A percentile compares a stretch with the other conserved stretches of the same genome.
phyloP scores from a whole-genome alignment of 1,140 invertebrate species.

The Oscheius sp. region DNA sequence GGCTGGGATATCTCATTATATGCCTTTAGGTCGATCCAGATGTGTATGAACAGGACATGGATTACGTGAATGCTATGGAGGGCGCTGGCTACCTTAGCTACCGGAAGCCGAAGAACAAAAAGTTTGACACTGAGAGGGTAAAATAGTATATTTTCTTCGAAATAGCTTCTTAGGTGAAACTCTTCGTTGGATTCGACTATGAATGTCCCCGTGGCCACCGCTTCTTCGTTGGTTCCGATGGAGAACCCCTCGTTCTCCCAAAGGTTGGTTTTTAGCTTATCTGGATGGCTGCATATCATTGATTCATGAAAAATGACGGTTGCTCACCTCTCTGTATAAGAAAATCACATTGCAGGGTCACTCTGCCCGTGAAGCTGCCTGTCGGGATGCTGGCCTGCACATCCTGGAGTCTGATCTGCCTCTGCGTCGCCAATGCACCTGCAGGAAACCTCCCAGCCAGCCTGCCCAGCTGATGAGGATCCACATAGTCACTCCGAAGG shows the following conservation, averaged over 20 bases:
- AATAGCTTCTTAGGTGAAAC: conserved; percentile 64
- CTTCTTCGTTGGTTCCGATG: conserved; percentile 86
- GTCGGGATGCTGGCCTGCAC: not conserved
- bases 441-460: conserved; percentile 27
- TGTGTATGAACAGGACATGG: conserved; percentile 64
- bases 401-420: conserved; percentile 48
- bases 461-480: conserved; percentile 76
- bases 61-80: conserved; percentile 56
- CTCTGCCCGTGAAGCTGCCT: conserved; percentile 3
- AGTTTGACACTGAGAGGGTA: conserved; percentile 3
- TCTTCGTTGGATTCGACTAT: conserved; percentile 93
- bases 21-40: conserved; percentile 45
- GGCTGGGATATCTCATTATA: not conserved
- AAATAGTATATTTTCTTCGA: not conserved
- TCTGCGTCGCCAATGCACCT: conserved; percentile 64
- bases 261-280: conserved; percentile 42
- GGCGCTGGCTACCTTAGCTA: not conserved
- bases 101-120: not conserved
- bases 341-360: not conserved
- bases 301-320: too few species aligned
- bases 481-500: conserved; percentile 86
- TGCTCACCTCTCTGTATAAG: not conserved
- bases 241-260: conserved; percentile 60
- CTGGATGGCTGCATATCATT: too few species aligned
- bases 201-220: conserved; percentile 91